Evolutionary conservation across 1,140 invertebrate genomes (phyloP).

Genomic region (Harpegnathos saltator): DNA sequence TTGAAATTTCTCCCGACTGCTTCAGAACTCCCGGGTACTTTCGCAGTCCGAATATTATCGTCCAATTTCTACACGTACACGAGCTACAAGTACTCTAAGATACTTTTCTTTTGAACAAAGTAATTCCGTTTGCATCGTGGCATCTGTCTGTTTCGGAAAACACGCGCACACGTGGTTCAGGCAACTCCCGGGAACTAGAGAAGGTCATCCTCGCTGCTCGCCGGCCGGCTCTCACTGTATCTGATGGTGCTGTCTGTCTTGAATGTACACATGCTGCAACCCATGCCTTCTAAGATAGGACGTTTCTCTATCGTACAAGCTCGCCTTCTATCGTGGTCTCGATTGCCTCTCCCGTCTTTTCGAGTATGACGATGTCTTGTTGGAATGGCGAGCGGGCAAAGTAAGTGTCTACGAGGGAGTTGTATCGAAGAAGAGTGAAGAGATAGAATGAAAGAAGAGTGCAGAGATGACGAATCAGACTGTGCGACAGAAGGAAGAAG

Average conservation of each 20-base stretch:
- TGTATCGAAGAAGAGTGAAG: background rate
- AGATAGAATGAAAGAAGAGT: slow-evolving; percentile 1
- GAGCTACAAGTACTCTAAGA: background rate
- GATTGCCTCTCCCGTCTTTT: slow-evolving; percentile 12
- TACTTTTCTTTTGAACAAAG: background rate
- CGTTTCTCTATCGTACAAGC: slow-evolving; percentile 49
- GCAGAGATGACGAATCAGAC: slow-evolving; percentile 13
- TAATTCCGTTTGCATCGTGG: background rate
- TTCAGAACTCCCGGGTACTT: background rate
- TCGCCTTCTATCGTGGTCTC: slow-evolving; percentile 30
- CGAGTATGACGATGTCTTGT: slow-evolving; percentile 14
- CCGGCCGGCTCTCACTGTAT: slow-evolving; percentile 12
- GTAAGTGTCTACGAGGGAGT: slow-evolving; percentile 18
- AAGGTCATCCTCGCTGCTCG: slow-evolving; percentile 29
- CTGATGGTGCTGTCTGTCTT: slow-evolving; percentile 32
- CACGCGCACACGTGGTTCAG: background rate
- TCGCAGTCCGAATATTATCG: background rate
- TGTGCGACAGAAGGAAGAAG: background rate
- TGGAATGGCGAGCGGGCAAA: slow-evolving; percentile 8
- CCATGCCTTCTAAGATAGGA: slow-evolving; percentile 49
- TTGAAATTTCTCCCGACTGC: too few species aligned
- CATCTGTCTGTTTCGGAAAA: slow-evolving; percentile 11
- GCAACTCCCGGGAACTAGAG: slow-evolving; percentile 1
- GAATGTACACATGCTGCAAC: slow-evolving; percentile 48
- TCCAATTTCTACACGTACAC: background rate